These are phyloP conservation scores for Holacanthus passer DNA, from an alignment of 2,113 vertebrate genomes.

Conservation along the genomic window DNA sequence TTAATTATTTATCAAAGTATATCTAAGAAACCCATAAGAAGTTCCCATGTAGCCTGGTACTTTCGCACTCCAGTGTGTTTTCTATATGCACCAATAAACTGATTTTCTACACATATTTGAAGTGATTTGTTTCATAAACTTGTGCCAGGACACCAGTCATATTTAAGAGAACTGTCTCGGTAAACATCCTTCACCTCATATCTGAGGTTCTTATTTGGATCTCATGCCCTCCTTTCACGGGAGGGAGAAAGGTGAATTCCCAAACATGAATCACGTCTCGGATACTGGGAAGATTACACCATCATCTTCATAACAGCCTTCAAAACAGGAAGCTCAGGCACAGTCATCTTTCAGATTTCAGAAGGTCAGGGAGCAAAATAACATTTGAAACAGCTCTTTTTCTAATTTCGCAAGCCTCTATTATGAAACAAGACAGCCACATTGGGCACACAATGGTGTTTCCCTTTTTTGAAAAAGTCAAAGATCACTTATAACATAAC, in stretches of 20 bases:
- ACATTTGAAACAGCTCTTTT: not conserved
- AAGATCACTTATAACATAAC: not conserved
- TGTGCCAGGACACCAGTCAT: not conserved
- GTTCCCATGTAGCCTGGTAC: not conserved
- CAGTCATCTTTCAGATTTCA: not conserved
- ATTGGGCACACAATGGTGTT: not conserved
- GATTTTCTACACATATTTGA: not conserved
- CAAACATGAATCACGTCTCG: not conserved
- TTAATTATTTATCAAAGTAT: not conserved
- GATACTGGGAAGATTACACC: not conserved
- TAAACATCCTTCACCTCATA: not conserved
- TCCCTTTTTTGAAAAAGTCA: not conserved
- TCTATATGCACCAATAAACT: not conserved
- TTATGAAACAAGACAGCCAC: slow-evolving; percentile 15
- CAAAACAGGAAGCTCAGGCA: slow-evolving; percentile 54
- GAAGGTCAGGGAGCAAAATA: not conserved
- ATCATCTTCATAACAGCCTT: accelerated
- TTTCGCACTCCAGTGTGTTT: not conserved
- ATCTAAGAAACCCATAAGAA: too few species aligned
- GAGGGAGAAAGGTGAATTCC: slow-evolving; percentile 6
- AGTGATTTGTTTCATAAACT: not conserved
- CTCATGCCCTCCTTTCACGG: not conserved
- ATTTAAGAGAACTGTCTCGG: not conserved
- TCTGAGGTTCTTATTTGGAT: slow-evolving; percentile 1
- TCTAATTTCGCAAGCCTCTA: slow-evolving; percentile 44